These are phyloP conservation scores for Ammospiza nelsoni DNA, from an alignment of 2,113 vertebrate genomes.

Conservation along the genomic window DNA sequence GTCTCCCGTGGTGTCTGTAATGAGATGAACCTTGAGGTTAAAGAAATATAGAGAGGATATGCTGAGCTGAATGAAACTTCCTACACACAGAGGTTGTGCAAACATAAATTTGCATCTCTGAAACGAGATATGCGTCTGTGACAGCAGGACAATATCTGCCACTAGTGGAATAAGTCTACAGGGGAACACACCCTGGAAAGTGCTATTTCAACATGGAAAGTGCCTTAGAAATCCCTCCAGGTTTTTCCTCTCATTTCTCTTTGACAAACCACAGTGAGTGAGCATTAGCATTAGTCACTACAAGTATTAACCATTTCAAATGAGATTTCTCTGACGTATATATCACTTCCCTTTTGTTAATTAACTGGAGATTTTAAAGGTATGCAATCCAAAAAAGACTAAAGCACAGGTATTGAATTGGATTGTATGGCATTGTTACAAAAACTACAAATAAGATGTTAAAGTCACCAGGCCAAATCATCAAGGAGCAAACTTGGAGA, in stretches of 20 bases:
- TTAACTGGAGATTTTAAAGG: not conserved
- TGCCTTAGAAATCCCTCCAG: not conserved
- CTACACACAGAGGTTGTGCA: not conserved
- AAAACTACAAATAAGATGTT: not conserved
- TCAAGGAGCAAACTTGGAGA: not conserved
- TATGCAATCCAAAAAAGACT: not conserved
- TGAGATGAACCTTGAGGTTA: not conserved
- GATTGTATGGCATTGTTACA: not conserved
- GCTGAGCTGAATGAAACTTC: slow-evolving; percentile 27
- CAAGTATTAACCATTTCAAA: not conserved
- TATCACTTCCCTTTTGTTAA: not conserved
- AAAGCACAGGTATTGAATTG: not conserved
- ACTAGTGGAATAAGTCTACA: not conserved
- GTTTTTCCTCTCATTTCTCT: not conserved
- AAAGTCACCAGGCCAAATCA: not conserved
- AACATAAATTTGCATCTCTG: not conserved
- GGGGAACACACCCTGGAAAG: not conserved
- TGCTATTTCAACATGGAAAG: not conserved
- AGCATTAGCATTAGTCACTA: not conserved
- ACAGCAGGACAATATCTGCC: not conserved
- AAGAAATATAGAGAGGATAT: not conserved
- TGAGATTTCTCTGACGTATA: not conserved
- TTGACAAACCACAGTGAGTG: not conserved
- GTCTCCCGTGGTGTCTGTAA: not conserved
- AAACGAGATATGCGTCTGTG: accelerated